Evolutionary conservation across 2,113 vertebrate species (phyloP).

Genomic region (Laticauda laticaudata): DNA sequence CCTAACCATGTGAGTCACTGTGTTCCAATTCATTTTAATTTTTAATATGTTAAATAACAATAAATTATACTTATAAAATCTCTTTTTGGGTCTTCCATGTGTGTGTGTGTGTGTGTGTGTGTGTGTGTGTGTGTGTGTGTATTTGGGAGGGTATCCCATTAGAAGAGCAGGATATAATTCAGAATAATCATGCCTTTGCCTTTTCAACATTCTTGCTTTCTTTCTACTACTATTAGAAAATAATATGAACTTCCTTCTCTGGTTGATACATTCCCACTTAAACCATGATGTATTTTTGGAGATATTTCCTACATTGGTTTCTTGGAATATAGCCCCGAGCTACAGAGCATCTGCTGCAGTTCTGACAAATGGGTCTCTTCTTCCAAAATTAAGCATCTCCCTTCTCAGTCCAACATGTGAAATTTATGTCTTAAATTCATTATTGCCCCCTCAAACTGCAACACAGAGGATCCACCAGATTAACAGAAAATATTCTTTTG

Average conservation of each 20-base stretch:
- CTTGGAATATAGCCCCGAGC: not conserved
- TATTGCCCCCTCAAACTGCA: no score
- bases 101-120: no score
- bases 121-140: not conserved
- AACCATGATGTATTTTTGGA: not conserved
- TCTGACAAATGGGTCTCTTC: not conserved
- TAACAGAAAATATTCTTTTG: not conserved
- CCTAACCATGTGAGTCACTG: not conserved
- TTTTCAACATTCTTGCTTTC: not conserved
- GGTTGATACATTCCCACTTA: not conserved
- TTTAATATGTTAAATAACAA: not conserved
- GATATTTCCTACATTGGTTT: not conserved
- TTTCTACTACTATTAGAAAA: not conserved
- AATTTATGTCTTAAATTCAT: not conserved
- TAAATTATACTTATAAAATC: not conserved
- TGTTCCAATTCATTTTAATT: not conserved
- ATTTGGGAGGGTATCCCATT: not conserved
- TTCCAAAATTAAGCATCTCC: not conserved
- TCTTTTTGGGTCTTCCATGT: not conserved
- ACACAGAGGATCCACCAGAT: no score
- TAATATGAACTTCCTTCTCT: not conserved
- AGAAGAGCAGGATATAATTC: not conserved
- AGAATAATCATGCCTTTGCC: not conserved
- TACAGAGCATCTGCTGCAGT: not conserved
- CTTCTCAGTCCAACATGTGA: not conserved